Evolutionary conservation across 2,888 invertebrate genomes (phyloP).

Genomic region (Cataglyphis cursor): DNA sequence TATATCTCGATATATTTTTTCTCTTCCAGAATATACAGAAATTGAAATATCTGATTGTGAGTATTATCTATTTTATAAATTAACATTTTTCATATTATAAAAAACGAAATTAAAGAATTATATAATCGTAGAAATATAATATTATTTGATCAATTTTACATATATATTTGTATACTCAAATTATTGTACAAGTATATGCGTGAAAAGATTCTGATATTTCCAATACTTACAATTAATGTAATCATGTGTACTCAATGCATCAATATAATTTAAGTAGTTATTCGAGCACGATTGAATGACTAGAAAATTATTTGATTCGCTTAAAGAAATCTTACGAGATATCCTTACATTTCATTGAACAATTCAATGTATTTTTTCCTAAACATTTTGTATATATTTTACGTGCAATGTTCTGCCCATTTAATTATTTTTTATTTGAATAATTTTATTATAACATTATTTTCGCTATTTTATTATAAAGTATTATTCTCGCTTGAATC

Average conservation of each 20-base stretch:
- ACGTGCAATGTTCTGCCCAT: not conserved
- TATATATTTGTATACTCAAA: not conserved
- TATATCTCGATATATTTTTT: not conserved
- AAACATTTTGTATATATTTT: not conserved
- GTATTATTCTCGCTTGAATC: constrained; percentile 22
- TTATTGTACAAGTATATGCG: not conserved
- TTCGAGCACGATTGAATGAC: not conserved
- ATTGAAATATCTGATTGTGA: constrained; percentile 18
- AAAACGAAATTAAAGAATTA: not conserved
- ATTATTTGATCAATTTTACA: not conserved
- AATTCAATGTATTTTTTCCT: not conserved
- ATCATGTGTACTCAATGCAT: not conserved
- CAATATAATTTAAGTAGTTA: not conserved
- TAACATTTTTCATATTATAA: not conserved
- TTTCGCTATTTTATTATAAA: not conserved
- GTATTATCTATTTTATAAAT: not conserved
- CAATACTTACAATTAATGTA: not conserved
- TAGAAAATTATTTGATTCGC: not conserved
- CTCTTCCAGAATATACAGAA: constrained; percentile 1
- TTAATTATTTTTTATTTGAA: not conserved
- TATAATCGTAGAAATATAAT: not conserved
- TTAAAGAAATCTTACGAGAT: not conserved
- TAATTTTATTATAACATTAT: constrained; percentile 25
- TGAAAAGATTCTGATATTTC: not conserved
- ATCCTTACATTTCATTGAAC: not conserved